Base-by-base conservation (phyloP, 2,797 vertebrate species). In the Tamandua tetradactyla region DNA sequence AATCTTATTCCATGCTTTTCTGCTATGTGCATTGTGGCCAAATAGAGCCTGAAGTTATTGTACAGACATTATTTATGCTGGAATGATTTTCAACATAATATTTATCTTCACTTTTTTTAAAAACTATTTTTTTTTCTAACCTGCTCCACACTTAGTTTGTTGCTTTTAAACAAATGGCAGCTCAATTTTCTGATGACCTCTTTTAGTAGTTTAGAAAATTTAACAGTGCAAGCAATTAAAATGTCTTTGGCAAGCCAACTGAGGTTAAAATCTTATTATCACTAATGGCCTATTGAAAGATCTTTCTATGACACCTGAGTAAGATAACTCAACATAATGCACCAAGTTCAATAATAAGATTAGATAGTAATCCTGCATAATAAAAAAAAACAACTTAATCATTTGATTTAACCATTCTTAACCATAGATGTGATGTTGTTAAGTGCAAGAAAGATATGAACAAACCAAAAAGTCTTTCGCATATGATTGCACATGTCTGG, bases 341-440 rank as follows among this genome's bases (percentile, higher is more conserved):
- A 69, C 90, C 49, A 97, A 97, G 95, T 97, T 97, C 95, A 97
- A 82, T 98, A 96, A 96, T 88, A 68, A 87, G 66, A 96, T 96
- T 68, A 96, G 61, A 72, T 93, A 74, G 52, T 80, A 97, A 97
- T 87, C 49, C 76, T 75, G 40, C 27, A 93, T 18, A 79, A 90
- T 76, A 23, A 2, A 83, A 76, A 76, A n/a, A 91, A 96, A 95
- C 37, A 96, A 42, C 87, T 89, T 87, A 76, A 78, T 71, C 95
- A 87, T 94, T 96, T 96, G 30, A 37, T 94, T 96, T 96, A 96
- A 95, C 62, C 72, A 17, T 87, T 66, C 20, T 20, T 55, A 18
- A 55, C 52, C 20, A 55, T 22, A 47, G 82, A 37, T 71, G 37
- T 69, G 92, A 95, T 96, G 49, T 95, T 92, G 55, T 95, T 84